Base-by-base conservation (phyloP, 64 coral and sea anemone genomes). In the Pocillopora verrucosa region DNA sequence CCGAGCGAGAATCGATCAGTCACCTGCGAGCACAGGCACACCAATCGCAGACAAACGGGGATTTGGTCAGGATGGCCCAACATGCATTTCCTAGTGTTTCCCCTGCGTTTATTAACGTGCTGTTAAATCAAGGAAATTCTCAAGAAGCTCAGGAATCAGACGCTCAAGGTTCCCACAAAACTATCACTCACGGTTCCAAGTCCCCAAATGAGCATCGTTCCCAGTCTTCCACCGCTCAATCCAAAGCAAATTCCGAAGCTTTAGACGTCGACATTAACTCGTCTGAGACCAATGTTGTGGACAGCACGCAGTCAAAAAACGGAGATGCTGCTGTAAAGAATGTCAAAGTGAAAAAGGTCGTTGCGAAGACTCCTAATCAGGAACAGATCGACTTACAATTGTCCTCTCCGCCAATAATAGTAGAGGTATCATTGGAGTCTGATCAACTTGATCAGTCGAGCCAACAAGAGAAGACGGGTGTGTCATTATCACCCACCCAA, bases 21-120 rank as follows among this genome's bases (percentile, higher is more conserved):
- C 67, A 24, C 25, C 41, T 51, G 3, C 79, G 34, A 16, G 4
- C 59, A 34, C 34, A 68, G 16, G 35, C 6, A 20, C 45, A 24
- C 64, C 82, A 85, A n/a, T 13, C 37, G 4, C 82, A 58, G 10
- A 14, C 20, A 13, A 85, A 70, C 13, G 57, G 0, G 12, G 82
- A 85, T 38, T 85, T 85, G 65, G 38, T 85, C 4, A 72, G 35
- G 26, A 70, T 85, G 82, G 63, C 82, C 0, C 82, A 65, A 5
- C 17, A 85, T 14, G 65, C 82, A 1, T 85, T 85, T 14, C 82
- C 82, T 3, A 57, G 26, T 57, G 35, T 85, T 72, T 72, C 82
- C 72, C 82, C 82, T 3, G 36, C 17, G 36, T 85, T 85, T 11
- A 72, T 85, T 56, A 65, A 65, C 20, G n/a, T 85, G 36, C 24